A percentile compares a stretch with the other conserved stretches of the same genome.
phyloP scores from a whole-genome alignment of 2,888 invertebrate genomes.

The Notocelia uddmanniana region DNA sequence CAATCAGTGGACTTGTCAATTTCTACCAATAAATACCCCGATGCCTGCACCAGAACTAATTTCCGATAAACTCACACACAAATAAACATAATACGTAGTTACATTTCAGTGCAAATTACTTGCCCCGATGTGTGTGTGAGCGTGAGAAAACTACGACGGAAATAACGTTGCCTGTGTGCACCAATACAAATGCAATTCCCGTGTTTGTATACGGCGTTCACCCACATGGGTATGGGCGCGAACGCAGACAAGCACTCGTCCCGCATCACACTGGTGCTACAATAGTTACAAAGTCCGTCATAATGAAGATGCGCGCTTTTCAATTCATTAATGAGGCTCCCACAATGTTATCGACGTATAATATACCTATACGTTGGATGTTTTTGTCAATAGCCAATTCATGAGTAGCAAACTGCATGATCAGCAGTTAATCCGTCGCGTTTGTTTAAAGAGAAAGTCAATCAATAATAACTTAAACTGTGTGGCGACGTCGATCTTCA shows the following conservation, averaged over 20 bases:
- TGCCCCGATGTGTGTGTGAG: slow-evolving; percentile 72
- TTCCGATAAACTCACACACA: slow-evolving; percentile 79
- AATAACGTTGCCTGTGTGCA: slow-evolving; percentile 71
- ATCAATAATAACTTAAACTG: slow-evolving; percentile 59
- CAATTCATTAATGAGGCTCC: slow-evolving; percentile 78
- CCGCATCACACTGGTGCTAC: slow-evolving; percentile 75
- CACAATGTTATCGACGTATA: slow-evolving; percentile 72
- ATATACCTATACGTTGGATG: slow-evolving; percentile 63
- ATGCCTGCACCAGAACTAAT: slow-evolving; percentile 78
- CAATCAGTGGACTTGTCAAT: slow-evolving; percentile 77
- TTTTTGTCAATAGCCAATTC: slow-evolving; percentile 72
- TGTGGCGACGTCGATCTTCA: slow-evolving; percentile 51
- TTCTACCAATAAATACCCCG: slow-evolving; percentile 74
- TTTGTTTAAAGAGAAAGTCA: slow-evolving; percentile 65
- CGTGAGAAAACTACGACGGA: slow-evolving; percentile 83
- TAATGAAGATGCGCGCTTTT: slow-evolving; percentile 80
- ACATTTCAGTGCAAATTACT: slow-evolving; percentile 75
- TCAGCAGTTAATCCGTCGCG: slow-evolving; percentile 68
- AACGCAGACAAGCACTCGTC: slow-evolving; percentile 64
- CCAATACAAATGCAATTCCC: slow-evolving; percentile 65
- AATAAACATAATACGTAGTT: slow-evolving; percentile 58
- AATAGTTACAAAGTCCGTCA: slow-evolving; percentile 75
- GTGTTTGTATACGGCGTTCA: slow-evolving; percentile 55
- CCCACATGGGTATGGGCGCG: slow-evolving; percentile 52
- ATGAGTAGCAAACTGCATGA: slow-evolving; percentile 66